Percentiles rank a stretch among this genome's conserved stretches.
These are phyloP conservation scores for Hyperoplus immaculatus DNA, from an alignment of 2,797 vertebrate species.

Conservation along the genomic window DNA sequence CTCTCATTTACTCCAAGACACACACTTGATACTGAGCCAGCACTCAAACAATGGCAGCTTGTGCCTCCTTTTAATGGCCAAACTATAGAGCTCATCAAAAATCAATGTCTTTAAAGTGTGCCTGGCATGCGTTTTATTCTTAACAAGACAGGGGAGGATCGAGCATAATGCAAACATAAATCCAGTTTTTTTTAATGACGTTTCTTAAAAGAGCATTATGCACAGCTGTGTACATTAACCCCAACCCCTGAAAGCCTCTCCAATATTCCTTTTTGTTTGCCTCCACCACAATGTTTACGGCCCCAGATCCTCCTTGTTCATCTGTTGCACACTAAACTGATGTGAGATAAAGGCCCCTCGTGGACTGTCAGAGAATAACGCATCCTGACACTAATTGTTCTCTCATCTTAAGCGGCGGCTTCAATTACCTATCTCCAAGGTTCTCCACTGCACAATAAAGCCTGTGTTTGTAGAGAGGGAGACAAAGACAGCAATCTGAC, in stretches of 20 bases:
- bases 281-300: slow-evolving; percentile 33
- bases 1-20: not conserved
- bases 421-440: slow-evolving; percentile 62
- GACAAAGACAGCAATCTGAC: slow-evolving; percentile 29
- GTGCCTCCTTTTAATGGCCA: slow-evolving; percentile 1
- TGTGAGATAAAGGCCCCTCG: slow-evolving; percentile 58
- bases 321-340: slow-evolving; percentile 43
- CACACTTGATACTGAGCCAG: slow-evolving; percentile 12
- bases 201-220: slow-evolving; percentile 16
- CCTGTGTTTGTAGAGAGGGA: slow-evolving; percentile 18
- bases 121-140: slow-evolving; percentile 1
- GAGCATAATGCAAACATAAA: slow-evolving; percentile 21
- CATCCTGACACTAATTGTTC: slow-evolving; percentile 75
- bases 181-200: slow-evolving; percentile 3
- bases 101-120: slow-evolving; percentile 1
- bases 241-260: not conserved
- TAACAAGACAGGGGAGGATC: not conserved
- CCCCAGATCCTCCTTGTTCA: slow-evolving; percentile 44
- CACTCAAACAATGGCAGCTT: not conserved
- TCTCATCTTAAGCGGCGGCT: slow-evolving; percentile 55
- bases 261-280: slow-evolving; percentile 34
- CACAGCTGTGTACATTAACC: slow-evolving; percentile 23
- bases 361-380: slow-evolving; percentile 57
- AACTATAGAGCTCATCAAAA: slow-evolving; percentile 18
- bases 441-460: slow-evolving; percentile 49